Base-by-base conservation (phyloP, 2,888 invertebrate genomes). In the Caenorhabditis japonica region DNA sequence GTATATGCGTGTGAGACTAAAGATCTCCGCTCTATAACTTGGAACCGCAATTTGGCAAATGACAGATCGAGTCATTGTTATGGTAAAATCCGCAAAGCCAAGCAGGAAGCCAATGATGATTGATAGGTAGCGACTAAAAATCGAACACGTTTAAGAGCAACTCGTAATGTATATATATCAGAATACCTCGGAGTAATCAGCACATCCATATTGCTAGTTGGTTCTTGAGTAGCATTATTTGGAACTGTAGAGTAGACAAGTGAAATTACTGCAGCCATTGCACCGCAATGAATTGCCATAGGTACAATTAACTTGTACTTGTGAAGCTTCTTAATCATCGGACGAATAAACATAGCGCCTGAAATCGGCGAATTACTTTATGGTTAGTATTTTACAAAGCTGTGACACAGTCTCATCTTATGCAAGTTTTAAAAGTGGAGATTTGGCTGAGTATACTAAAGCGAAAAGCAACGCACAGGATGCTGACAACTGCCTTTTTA, bases 31-130 rank as follows among this genome's bases (percentile, higher is more conserved):
- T 33, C 77, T 23, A 34, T 61, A 71, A 4, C 75, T 72, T 8
- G 77, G 77, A 5, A 77, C 72, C 12, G 72, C 75, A 46, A 75
- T 72, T 56, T 75, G 75, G 15, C 77, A 77, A 19, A 77, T 75
- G 10, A 75, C 75, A 15, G 46, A 47, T 41, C 77, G 36, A 8
- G 64, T 64, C 61, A 75, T 75, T 3, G 77, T 77, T 34, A 77
- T 75, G 1, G 69, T 72, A 39, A 71, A 75, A 27, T 77, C 77
- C 10, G 75, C 58, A 21, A 77, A 52, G 2, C 77, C 77, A 8
- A 77, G 38, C 19, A 75, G 68, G 34, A 72, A 77, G 4, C 75
- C 75, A 27, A 68, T 72, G 1, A 72, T 17, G 7, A 69, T 68
- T 2, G 74, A 66, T 1, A 69, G 27, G 19, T 47, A 60, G 30